Percentiles rank a stretch among this genome's conserved stretches.
These are phyloP conservation scores for Amphiprion clarkii DNA, from an alignment of 2,797 vertebrate species.

Conservation along the genomic window DNA sequence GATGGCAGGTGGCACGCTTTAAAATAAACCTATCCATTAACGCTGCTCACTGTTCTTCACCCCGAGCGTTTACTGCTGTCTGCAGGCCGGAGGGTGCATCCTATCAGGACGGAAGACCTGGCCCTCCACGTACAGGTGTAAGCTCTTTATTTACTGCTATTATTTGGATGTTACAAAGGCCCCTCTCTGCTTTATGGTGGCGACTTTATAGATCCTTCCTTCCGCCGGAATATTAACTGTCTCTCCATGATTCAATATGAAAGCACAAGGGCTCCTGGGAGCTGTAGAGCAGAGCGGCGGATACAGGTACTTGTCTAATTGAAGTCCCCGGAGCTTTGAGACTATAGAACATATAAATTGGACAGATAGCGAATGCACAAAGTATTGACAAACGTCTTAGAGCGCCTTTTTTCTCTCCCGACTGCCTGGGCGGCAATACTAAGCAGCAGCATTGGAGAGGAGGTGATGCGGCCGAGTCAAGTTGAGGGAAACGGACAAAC, in stretches of 20 bases:
- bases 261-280: conserved; percentile 71
- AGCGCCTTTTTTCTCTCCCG: conserved; percentile 16
- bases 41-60: conserved; percentile 90
- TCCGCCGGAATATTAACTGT: conserved; percentile 80
- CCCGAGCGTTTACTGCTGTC: conserved; percentile 91
- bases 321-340: conserved; percentile 70
- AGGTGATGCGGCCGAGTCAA: conserved; percentile 48
- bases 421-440: conserved; percentile 46
- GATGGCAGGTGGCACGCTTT: conserved; percentile 96
- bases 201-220: conserved; percentile 79
- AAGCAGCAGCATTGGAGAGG: conserved; percentile 48
- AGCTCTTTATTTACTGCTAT: conserved; percentile 92
- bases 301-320: conserved; percentile 86
- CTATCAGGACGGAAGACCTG: conserved; percentile 57
- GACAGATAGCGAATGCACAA: conserved; percentile 51
- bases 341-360: conserved; percentile 74
- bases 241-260: conserved; percentile 78
- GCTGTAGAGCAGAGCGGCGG: conserved; percentile 62
- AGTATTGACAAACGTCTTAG: conserved; percentile 77
- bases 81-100: conserved; percentile 57
- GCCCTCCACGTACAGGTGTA: conserved; percentile 90
- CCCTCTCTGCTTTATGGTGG: conserved; percentile 72
- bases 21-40: conserved; percentile 99
- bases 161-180: conserved; percentile 79
- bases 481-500: conserved; percentile 82